Conservation (phyloP, 30 jellyfish, hydroid and myxozoan genomes). For the Turritopsis dohrnii region DNA sequence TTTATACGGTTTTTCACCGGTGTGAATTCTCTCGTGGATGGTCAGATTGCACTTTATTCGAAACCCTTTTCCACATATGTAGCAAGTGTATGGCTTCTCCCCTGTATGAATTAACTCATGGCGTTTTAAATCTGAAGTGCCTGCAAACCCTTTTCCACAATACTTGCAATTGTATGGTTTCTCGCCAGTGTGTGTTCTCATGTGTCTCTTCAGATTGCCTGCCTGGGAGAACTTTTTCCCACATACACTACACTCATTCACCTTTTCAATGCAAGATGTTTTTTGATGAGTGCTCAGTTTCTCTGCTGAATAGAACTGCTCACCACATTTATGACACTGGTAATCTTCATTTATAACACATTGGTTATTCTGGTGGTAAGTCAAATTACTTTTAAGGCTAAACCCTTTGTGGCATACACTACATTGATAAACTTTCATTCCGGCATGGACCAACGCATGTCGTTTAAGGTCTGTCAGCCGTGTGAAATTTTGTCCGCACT, state of each 20-base stretch:
- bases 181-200: conserved; percentile 16
- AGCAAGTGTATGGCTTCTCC: conserved; percentile 8
- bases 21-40: conserved; percentile 2
- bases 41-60: conserved; percentile 3
- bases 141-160: conserved; percentile 13
- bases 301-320: conserved; percentile 1
- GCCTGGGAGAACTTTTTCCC: conserved; percentile 4
- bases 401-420: neutral
- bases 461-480: conserved; percentile 10
- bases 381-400: neutral
- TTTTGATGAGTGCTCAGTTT: neutral
- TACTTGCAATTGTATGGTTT: neutral
- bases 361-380: neutral
- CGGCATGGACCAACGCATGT: conserved; percentile 1
- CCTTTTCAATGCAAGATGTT: neutral
- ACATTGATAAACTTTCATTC: conserved; percentile 5
- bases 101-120: conserved; percentile 11
- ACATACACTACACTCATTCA: conserved; percentile 7
- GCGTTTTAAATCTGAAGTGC: conserved; percentile 8
- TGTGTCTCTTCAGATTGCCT: conserved; percentile 12
- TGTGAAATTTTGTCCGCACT: neutral
- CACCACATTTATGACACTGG: conserved; percentile 9
- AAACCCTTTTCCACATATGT: conserved; percentile 4
- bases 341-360: conserved; percentile 1
- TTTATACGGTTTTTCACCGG: conserved; percentile 13